Conservation (phyloP, 2,888 invertebrate genomes). For the Diaphora mendica region DNA sequence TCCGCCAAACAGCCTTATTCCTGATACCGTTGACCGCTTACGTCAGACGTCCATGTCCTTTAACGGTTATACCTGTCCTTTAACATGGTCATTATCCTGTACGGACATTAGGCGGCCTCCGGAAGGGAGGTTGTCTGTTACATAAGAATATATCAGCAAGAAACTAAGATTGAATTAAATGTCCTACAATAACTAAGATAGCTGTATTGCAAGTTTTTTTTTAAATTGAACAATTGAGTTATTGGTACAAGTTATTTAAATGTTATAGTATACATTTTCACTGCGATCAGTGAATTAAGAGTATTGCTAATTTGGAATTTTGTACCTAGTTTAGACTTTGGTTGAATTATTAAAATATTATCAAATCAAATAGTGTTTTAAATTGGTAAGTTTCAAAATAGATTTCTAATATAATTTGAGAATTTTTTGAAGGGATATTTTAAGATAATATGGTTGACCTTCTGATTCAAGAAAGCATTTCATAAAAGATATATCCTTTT, state of each 20-base stretch:
- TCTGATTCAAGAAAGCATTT: too few species aligned
- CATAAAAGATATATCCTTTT: too few species aligned
- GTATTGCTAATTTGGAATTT: neutral
- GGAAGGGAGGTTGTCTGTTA: constrained; percentile 2
- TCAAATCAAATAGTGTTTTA: neutral
- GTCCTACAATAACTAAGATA: neutral
- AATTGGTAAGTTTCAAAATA: neutral
- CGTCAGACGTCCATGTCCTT: constrained; percentile 5
- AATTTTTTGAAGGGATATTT: neutral
- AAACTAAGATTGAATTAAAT: neutral
- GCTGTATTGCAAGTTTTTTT: neutral
- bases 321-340: neutral
- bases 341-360: neutral
- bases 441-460: neutral
- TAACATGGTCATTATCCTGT: constrained; percentile 18
- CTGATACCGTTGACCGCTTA: constrained; percentile 47
- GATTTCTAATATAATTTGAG: neutral
- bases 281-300: neutral
- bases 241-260: neutral
- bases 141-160: neutral
- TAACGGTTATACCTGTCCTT: constrained; percentile 1
- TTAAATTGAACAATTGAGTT: neutral
- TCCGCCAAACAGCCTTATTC: constrained; percentile 55
- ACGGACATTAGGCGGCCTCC: constrained; percentile 3
- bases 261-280: too few species aligned